Conservation (phyloP, 2,113 vertebrate species). For the Cyprinodon tularosa region DNA sequence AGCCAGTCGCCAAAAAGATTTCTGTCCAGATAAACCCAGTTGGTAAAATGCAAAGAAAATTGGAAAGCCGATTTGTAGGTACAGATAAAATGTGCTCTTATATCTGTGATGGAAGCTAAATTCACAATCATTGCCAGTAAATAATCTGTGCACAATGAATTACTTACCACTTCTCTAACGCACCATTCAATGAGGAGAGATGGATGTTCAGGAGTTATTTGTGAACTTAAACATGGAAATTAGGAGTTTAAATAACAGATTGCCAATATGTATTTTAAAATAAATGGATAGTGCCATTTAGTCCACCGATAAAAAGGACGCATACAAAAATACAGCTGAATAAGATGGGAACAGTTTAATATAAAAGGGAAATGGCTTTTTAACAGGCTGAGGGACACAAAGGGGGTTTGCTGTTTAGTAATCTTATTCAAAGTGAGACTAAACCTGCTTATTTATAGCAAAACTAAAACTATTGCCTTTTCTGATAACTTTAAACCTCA, state of each 20-base stretch:
- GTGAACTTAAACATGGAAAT: neutral
- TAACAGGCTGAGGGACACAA: neutral
- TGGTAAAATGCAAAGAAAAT: conserved; percentile 15
- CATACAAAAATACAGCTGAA: conserved; percentile 27
- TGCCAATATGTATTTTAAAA: neutral
- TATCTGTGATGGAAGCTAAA: conserved; percentile 26
- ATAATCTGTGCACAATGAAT: conserved; percentile 15
- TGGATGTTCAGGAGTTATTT: neutral
- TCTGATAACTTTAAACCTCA: conserved; percentile 1
- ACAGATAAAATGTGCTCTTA: conserved; percentile 59
- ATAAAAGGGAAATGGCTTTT: conserved; percentile 21
- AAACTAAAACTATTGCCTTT: neutral
- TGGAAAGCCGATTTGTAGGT: conserved; percentile 27
- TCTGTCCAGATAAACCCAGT: conserved; percentile 14
- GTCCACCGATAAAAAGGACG: conserved; percentile 9
- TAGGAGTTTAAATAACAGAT: neutral
- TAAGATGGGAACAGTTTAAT: conserved; percentile 12
- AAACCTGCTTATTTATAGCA: neutral
- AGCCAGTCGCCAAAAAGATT: conserved; percentile 2
- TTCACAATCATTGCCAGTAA: neutral
- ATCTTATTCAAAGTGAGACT: neutral
- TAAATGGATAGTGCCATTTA: neutral
- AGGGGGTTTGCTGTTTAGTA: neutral
- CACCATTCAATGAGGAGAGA: conserved; percentile 1
- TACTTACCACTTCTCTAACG: neutral